Base-by-base conservation (phyloP, 2,888 invertebrate genomes). In the Lacanobia oleracea region DNA sequence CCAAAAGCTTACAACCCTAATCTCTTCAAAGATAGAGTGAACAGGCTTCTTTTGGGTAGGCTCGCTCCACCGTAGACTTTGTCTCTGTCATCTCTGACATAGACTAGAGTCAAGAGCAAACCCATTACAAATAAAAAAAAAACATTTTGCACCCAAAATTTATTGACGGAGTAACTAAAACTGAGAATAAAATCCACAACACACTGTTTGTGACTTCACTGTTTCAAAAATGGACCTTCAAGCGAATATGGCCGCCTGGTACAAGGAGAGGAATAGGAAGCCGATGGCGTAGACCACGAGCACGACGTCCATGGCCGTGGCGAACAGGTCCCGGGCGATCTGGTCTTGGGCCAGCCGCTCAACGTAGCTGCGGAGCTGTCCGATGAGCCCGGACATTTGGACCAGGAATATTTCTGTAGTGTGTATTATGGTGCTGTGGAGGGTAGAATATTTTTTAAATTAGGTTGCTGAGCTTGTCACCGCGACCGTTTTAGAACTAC, bases 241-340 rank as follows among this genome's bases (percentile, higher is more conserved):
- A 18, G 75, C 65, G 43, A 85, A 75, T 3, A 89, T 62, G 33
- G 87, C 77, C 0, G 91, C 90, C 72, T 95, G 93, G 76, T 94
- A 95, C 85, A 94, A 80, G 2, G 94, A 92, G 12, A 95, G 77
- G 9, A 93, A 69, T 7, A 95, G 89, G 82, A 95, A 95, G 0
- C 94, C 94, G 18, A 94, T 80, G 0, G 93, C 94, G 77, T 95
- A 95, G 0, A 94, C 59, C 0, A 94, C 87, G 0, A 95, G 88
- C 4, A 94, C 84, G 0, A 92, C 54, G 61, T 95, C 94, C 91
- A 94, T 91, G 12, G 88, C 87, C 0, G 91, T 86, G 0, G 94
- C 92, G 75, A 94, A 90, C 4, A 94, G n/a, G 4, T 94, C 92
- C 23, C 91, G 79, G 0, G 90, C 84, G 0, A 88, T 45, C 40